Percentiles rank a stretch among this genome's conserved stretches.
phyloP scores from a whole-genome alignment of 2,888 invertebrate genomes.

The Chrysina gloriosa region DNA sequence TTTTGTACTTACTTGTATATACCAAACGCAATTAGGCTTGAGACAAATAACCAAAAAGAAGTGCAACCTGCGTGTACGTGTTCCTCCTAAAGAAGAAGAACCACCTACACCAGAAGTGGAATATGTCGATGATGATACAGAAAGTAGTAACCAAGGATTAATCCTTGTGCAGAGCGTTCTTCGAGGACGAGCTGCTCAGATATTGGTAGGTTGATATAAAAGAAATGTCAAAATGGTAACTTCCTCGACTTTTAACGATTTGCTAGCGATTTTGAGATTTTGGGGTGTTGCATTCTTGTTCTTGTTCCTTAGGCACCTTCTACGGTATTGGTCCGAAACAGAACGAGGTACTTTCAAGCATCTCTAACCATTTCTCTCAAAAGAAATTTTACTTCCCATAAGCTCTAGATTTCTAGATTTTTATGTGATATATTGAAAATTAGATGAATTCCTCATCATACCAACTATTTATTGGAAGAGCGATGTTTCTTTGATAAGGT shows the following conservation, averaged over 20 bases:
- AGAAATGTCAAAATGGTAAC: no score
- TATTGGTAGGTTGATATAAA: constrained; percentile 71
- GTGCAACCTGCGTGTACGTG: constrained; percentile 53
- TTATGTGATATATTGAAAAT: no score
- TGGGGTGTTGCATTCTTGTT: background rate
- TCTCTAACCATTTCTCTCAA: no score
- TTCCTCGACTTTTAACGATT: no score
- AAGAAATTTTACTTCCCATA: no score
- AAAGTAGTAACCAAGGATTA: constrained; percentile 68
- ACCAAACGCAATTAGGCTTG: constrained; percentile 45
- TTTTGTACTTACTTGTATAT: no score
- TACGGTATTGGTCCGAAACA: background rate
- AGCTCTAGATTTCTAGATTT: no score
- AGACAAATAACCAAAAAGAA: constrained; percentile 43
- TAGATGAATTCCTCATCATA: no score
- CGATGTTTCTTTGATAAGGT: no score
- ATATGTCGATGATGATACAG: constrained; percentile 58
- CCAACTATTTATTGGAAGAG: no score
- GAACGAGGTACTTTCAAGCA: background rate
- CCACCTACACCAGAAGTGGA: constrained; percentile 57
- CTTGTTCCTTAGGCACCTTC: background rate
- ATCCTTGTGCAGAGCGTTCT: constrained; percentile 75
- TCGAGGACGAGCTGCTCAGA: constrained; percentile 79
- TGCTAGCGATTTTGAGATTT: background rate
- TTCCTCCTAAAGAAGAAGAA: constrained; percentile 49